A percentile compares a stretch with the other conserved stretches of the same genome.
These are phyloP conservation scores for Pogoniulus pusillus DNA, from an alignment of 2,797 vertebrate species.

Conservation along the genomic window DNA sequence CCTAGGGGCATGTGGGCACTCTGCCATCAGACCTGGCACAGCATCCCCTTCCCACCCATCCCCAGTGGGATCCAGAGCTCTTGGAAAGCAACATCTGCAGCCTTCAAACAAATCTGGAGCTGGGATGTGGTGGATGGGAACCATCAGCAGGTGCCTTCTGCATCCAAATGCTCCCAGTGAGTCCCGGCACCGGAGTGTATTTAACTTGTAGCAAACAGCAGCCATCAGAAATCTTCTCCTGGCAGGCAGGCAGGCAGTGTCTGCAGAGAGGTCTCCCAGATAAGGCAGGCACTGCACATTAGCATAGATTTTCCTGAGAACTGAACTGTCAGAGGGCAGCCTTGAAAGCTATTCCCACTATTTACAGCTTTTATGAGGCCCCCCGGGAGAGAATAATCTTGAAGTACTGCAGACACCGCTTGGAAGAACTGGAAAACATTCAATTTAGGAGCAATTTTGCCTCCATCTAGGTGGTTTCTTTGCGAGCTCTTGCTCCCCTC, in stretches of 20 bases:
- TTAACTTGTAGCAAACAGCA: conserved; percentile 59
- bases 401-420: conserved; percentile 57
- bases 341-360: conserved; percentile 73
- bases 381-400: conserved; percentile 69
- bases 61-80: not conserved
- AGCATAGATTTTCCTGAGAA: conserved; percentile 73
- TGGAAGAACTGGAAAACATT: conserved; percentile 71
- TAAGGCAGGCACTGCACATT: conserved; percentile 63
- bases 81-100: accelerated
- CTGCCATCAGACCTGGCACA: accelerated
- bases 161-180: not conserved
- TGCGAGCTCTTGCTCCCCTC: not conserved
- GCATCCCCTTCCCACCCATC: accelerated
- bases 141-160: not conserved
- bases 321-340: conserved; percentile 51
- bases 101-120: not conserved
- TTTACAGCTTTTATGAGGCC: conserved; percentile 74
- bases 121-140: not conserved
- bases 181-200: conserved; percentile 20
- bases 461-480: not conserved
- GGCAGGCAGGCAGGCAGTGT: conserved; percentile 39
- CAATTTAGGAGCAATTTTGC: conserved; percentile 63
- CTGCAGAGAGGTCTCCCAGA: conserved; percentile 52
- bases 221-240: conserved; percentile 49
- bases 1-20: accelerated